phyloP scores from a whole-genome alignment of 2,888 invertebrate genomes.

The Stenurella melanura region DNA sequence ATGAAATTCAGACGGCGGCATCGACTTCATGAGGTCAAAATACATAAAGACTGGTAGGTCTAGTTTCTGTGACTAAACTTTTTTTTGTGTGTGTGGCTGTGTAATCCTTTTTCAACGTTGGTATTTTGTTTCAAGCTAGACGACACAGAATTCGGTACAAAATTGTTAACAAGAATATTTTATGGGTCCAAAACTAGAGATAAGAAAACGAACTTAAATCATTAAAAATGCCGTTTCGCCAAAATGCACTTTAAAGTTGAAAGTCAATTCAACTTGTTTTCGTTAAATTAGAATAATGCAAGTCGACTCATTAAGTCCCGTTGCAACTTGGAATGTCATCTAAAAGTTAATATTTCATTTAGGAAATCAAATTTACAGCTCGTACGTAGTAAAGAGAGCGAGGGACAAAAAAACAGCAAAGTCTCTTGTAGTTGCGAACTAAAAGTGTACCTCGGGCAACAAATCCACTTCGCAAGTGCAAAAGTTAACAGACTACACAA shows the following conservation, averaged over 20 bases:
- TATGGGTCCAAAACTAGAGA: too few species aligned
- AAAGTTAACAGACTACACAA: slow-evolving; percentile 48
- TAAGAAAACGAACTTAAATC: background rate
- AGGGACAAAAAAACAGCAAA: slow-evolving; percentile 27
- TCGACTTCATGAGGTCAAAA: too few species aligned
- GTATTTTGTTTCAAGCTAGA: too few species aligned
- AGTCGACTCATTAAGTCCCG: slow-evolving; percentile 42
- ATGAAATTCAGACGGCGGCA: too few species aligned
- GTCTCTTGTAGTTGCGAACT: slow-evolving; percentile 36
- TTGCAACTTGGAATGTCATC: slow-evolving; percentile 42
- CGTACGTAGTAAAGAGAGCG: slow-evolving; percentile 24
- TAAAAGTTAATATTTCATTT: slow-evolving; percentile 46
- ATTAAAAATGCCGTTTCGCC: background rate
- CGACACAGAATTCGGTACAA: too few species aligned
- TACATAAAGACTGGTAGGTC: too few species aligned
- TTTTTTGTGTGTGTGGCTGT: too few species aligned
- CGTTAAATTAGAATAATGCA: slow-evolving; percentile 30
- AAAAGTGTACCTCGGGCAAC: slow-evolving; percentile 43
- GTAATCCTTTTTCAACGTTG: too few species aligned
- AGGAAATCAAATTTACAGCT: slow-evolving; percentile 44
- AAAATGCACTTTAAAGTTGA: slow-evolving; percentile 17
- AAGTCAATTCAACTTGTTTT: slow-evolving; percentile 36
- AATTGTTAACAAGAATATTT: too few species aligned
- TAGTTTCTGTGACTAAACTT: too few species aligned
- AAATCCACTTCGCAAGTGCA: slow-evolving; percentile 40